Conservation (phyloP, 2,113 vertebrate species). For the Passer domesticus region DNA sequence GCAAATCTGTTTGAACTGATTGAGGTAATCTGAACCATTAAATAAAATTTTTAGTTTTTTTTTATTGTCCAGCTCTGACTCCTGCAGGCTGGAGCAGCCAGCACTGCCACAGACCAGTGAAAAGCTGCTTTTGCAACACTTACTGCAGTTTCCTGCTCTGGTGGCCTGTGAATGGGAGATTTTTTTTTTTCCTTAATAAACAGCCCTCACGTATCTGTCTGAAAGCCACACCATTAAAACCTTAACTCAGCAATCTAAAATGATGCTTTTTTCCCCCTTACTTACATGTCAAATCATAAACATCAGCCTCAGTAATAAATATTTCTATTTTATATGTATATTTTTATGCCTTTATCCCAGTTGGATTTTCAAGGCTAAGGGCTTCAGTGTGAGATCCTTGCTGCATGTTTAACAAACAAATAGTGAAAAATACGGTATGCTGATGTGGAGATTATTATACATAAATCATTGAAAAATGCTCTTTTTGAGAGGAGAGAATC, state of each 20-base stretch:
- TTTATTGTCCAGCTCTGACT: neutral
- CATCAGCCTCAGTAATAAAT: slow-evolving; percentile 50
- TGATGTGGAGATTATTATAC: slow-evolving; percentile 63
- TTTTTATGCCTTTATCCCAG: slow-evolving; percentile 36
- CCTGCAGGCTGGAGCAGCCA: neutral
- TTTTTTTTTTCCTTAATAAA: neutral
- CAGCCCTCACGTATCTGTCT: neutral
- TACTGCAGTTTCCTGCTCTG: neutral
- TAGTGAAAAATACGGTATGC: slow-evolving; percentile 48
- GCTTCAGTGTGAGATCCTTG: neutral
- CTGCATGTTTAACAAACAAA: slow-evolving; percentile 50
- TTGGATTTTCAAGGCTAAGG: slow-evolving; percentile 55
- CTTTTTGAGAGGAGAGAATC: slow-evolving; percentile 53
- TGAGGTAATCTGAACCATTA: neutral
- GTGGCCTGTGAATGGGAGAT: neutral
- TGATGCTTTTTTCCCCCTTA: neutral
- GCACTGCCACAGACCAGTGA: neutral
- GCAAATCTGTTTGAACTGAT: neutral
- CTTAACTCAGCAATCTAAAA: slow-evolving; percentile 34
- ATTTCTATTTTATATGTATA: slow-evolving; percentile 56
- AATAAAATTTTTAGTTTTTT: neutral
- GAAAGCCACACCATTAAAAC: slow-evolving; percentile 18
- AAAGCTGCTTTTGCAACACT: neutral
- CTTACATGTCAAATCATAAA: slow-evolving; percentile 29
- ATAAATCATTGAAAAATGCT: slow-evolving; percentile 68